Percentiles rank a stretch among this genome's conserved stretches.
These are phyloP conservation scores for Hapalemur alaotrensis DNA, from an alignment of 2,797 vertebrate genomes.

Conservation along the genomic window DNA sequence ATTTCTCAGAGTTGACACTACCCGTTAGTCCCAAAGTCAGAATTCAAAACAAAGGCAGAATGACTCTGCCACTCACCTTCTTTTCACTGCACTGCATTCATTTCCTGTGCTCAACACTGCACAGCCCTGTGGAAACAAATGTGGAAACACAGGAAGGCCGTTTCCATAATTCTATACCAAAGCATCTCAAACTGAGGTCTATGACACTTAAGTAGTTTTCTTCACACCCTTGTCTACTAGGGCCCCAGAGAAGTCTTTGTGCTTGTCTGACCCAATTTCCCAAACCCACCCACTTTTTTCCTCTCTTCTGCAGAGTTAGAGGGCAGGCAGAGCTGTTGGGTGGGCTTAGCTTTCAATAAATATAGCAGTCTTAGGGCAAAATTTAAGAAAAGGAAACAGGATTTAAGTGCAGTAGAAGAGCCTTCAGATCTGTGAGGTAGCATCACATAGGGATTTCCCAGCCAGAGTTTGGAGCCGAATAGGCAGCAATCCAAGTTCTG, in stretches of 20 bases:
- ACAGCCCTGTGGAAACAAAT: rapidly evolving
- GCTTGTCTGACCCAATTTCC: background rate
- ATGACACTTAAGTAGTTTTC: background rate
- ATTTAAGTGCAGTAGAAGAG: background rate
- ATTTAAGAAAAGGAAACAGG: background rate
- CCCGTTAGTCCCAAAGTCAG: background rate
- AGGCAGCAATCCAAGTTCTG: background rate
- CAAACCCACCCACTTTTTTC: background rate
- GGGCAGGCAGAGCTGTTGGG: background rate
- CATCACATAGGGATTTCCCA: background rate
- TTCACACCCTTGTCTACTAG: background rate
- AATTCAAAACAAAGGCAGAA: background rate
- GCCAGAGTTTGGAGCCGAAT: background rate
- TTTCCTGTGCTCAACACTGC: background rate
- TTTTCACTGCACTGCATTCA: background rate
- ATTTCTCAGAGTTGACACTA: background rate
- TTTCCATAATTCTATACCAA: background rate
- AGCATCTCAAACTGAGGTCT: background rate
- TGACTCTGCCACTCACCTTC: background rate
- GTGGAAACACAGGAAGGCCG: background rate
- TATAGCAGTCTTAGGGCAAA: background rate
- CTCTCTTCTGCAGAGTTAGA: background rate
- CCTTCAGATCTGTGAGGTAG: background rate
- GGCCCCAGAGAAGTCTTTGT: background rate
- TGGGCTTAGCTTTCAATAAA: background rate